Conservation (phyloP, 2,797 vertebrate genomes). For the Crenichthys baileyi region DNA sequence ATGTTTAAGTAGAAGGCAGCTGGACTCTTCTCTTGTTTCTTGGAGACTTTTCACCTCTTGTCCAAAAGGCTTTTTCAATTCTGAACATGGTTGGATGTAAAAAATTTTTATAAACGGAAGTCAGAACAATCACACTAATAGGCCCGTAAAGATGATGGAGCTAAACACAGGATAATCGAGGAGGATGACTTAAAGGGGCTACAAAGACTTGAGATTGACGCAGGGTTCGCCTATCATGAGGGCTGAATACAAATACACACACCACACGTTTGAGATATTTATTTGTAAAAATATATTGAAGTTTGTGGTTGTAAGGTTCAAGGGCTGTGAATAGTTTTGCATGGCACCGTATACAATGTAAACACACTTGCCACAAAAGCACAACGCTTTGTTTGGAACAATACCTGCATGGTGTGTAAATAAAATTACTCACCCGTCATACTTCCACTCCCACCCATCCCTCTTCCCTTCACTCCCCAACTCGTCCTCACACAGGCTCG, state of each 20-base stretch:
- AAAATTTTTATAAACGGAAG: too few relatives aligned
- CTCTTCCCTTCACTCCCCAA: constrained; percentile 51
- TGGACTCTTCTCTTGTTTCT: too few relatives aligned
- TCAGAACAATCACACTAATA: too few relatives aligned
- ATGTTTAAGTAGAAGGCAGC: too few relatives aligned
- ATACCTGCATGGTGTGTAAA: constrained; percentile 66
- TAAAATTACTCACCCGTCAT: constrained; percentile 60
- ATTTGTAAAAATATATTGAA: background rate
- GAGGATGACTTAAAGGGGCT: too few relatives aligned
- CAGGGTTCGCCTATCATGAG: background rate
- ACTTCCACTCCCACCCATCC: constrained; percentile 31
- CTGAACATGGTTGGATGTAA: too few relatives aligned
- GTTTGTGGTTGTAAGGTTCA: background rate
- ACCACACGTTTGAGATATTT: background rate
- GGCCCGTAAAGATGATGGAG: too few relatives aligned
- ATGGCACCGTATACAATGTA: background rate
- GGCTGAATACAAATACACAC: background rate
- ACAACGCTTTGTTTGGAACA: constrained; percentile 34
- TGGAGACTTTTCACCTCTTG: too few relatives aligned
- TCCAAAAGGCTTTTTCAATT: too few relatives aligned
- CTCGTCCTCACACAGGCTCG: constrained; percentile 85
- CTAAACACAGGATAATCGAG: background rate
- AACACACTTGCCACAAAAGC: background rate
- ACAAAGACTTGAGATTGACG: background rate
- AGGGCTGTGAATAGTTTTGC: background rate